Evolutionary conservation across 1,140 invertebrate species (phyloP).

Genomic region (Oppia nitens): DNA sequence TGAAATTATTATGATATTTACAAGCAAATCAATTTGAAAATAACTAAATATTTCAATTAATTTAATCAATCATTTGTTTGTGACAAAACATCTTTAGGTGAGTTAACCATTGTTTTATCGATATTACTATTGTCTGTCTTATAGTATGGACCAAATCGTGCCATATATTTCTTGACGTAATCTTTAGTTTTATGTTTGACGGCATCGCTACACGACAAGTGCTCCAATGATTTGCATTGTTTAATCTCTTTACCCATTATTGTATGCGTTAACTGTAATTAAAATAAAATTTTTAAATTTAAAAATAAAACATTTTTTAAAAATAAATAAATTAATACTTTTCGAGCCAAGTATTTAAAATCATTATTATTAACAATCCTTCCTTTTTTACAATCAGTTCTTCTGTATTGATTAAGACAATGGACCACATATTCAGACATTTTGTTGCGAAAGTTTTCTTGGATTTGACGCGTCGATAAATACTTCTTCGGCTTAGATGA

Average conservation of each 20-base stretch:
- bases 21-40: not conserved
- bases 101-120: not conserved
- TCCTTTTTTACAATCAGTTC: conserved; percentile 61
- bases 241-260: conserved; percentile 91
- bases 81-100: not conserved
- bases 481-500: conserved; percentile 33
- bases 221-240: conserved; percentile 69
- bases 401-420: conserved; percentile 72
- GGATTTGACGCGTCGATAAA: conserved; percentile 36
- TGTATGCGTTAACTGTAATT: conserved; percentile 74
- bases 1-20: not conserved
- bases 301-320: no score
- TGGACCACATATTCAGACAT: conserved; percentile 80
- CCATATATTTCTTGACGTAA: conserved; percentile 91
- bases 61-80: not conserved
- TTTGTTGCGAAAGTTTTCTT: conserved; percentile 67
- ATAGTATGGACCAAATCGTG: conserved; percentile 18
- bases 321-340: conserved; percentile 43
- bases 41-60: not conserved
- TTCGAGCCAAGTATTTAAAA: conserved; percentile 86
- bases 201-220: conserved; percentile 72
- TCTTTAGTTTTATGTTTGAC: conserved; percentile 84
- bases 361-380: conserved; percentile 74
- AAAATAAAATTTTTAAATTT: conserved; percentile 17
- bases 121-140: not conserved